phyloP scores from a whole-genome alignment of 2,113 vertebrate genomes.

The Takifugu flavidus region DNA sequence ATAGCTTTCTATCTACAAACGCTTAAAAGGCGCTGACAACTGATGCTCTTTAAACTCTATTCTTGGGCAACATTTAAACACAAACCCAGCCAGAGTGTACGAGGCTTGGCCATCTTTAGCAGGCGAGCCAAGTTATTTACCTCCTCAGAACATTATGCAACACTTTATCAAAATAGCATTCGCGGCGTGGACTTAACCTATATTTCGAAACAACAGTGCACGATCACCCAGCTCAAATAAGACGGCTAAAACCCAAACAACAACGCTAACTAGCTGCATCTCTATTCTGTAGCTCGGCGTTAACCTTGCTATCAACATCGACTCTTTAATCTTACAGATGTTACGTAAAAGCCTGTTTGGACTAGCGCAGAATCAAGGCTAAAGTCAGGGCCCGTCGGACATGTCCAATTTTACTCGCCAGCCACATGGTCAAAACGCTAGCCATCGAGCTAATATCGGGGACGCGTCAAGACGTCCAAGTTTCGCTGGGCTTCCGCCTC shows the following conservation, averaged over 20 bases:
- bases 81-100: background rate
- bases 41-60: slow-evolving; percentile 5
- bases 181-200: background rate
- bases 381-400: slow-evolving; percentile 40
- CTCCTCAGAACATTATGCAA: slow-evolving; percentile 30
- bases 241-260: background rate
- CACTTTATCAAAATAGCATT: slow-evolving; percentile 8
- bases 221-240: background rate
- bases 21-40: slow-evolving; percentile 17
- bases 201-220: background rate
- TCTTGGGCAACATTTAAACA: too few species aligned
- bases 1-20: slow-evolving; percentile 22
- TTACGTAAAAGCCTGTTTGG: slow-evolving; percentile 62
- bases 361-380: slow-evolving; percentile 44
- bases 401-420: slow-evolving; percentile 25
- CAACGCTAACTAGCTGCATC: background rate
- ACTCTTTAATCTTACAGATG: slow-evolving; percentile 50
- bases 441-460: slow-evolving; percentile 43
- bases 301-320: slow-evolving; percentile 36
- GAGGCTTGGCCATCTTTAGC: slow-evolving; percentile 3
- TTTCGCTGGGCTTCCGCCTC: slow-evolving; percentile 60
- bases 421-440: slow-evolving; percentile 66
- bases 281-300: slow-evolving; percentile 3
- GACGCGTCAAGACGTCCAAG: slow-evolving; percentile 23
- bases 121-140: slow-evolving; percentile 21